Percentiles rank a stretch among this genome's conserved stretches.
phyloP scores from a whole-genome alignment of 2,113 vertebrate species.

The Lagenorhynchus albirostris region DNA sequence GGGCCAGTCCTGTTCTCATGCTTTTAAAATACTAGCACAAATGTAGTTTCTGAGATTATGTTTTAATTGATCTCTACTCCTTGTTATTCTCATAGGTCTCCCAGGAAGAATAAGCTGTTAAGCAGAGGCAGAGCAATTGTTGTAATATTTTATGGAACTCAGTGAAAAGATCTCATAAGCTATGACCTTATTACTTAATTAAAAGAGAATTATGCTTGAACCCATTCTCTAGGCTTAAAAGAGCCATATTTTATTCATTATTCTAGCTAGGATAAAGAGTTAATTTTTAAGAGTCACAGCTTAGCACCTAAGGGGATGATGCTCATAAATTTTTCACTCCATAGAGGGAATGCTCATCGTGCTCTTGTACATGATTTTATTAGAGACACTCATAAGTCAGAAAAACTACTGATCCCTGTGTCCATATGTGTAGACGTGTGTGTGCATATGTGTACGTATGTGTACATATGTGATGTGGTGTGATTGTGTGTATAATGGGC shows the following conservation, averaged over 20 bases:
- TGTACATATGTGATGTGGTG: not conserved
- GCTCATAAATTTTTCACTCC: not conserved
- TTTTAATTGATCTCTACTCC: not conserved
- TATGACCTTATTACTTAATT: slow-evolving; percentile 44
- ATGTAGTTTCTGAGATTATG: not conserved
- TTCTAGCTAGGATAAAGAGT: not conserved
- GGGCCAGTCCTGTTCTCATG: not conserved
- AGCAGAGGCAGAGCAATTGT: not conserved
- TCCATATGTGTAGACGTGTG: rapidly evolving
- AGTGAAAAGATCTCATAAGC: slow-evolving; percentile 4
- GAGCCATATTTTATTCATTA: slow-evolving; percentile 24
- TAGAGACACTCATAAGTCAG: not conserved
- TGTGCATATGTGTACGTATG: rapidly evolving
- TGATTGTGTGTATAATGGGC: not conserved
- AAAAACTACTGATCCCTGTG: not conserved
- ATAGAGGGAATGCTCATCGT: not conserved
- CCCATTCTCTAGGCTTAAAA: not conserved
- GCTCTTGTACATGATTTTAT: not conserved
- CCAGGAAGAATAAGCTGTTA: not conserved
- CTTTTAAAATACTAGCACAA: not conserved
- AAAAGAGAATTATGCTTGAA: not conserved
- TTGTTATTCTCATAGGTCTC: not conserved
- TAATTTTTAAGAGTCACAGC: not conserved
- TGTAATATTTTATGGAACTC: not conserved
- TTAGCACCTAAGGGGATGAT: not conserved